These are phyloP conservation scores for Aphidoletes aphidimyza DNA, from an alignment of 2,888 invertebrate species.

Conservation along the genomic window DNA sequence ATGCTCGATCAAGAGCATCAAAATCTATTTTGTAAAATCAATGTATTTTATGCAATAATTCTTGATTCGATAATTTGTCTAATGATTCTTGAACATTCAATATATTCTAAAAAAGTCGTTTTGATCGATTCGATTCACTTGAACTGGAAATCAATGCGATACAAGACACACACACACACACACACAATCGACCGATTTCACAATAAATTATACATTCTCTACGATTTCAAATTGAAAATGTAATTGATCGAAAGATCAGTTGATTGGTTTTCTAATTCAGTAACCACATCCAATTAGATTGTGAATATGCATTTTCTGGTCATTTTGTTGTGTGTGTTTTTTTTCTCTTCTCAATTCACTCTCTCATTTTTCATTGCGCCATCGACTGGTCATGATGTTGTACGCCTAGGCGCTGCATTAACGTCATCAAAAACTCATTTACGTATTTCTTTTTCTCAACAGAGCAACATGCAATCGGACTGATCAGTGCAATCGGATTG, in stretches of 20 bases:
- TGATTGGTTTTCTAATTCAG: background rate
- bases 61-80: too few species aligned
- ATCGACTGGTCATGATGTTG: too few species aligned
- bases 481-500: background rate
- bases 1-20: background rate
- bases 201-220: conserved; percentile 12
- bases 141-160: background rate
- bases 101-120: background rate
- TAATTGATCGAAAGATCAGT: background rate
- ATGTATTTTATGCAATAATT: too few species aligned
- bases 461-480: background rate
- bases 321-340: too few species aligned
- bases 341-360: too few species aligned
- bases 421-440: conserved; percentile 16
- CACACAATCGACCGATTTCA: conserved; percentile 2
- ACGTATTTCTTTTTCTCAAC: too few species aligned
- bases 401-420: too few species aligned
- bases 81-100: too few species aligned
- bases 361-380: conserved; percentile 3
- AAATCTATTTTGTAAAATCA: background rate
- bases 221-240: background rate
- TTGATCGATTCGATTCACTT: background rate
- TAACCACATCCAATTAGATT: conserved; percentile 16
- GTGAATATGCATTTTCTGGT: conserved; percentile 27
- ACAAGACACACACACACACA: too few species aligned